phyloP scores from a whole-genome alignment of 2,888 invertebrate genomes.

The Metallyticus violacea region DNA sequence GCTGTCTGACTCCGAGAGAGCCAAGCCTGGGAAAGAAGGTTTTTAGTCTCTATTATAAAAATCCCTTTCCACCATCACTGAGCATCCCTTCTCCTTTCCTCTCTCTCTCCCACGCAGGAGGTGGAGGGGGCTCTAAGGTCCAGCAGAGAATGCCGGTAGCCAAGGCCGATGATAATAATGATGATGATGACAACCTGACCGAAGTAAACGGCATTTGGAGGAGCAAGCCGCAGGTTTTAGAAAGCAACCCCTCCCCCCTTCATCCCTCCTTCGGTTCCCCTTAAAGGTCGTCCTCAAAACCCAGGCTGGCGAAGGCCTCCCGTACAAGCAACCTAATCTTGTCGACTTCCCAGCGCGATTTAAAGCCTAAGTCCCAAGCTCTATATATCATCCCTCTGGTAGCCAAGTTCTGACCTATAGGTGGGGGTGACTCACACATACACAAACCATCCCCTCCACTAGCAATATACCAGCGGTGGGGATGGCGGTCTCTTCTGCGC shows the following conservation, averaged over 20 bases:
- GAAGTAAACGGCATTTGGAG: neutral
- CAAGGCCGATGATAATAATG: neutral
- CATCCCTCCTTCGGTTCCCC: neutral
- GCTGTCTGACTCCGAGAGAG: neutral
- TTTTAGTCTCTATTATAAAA: slow-evolving; percentile 35
- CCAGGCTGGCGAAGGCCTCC: slow-evolving; percentile 45
- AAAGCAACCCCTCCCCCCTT: neutral
- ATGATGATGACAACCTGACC: neutral
- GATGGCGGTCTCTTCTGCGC: neutral
- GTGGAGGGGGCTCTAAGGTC: slow-evolving; percentile 47
- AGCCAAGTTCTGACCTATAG: slow-evolving; percentile 18
- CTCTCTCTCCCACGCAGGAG: slow-evolving; percentile 13
- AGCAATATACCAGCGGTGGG: neutral
- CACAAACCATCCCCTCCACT: neutral
- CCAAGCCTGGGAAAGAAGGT: neutral
- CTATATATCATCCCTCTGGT: slow-evolving; percentile 64
- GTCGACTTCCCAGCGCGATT: slow-evolving; percentile 73
- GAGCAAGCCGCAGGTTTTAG: neutral
- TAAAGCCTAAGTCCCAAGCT: slow-evolving; percentile 69
- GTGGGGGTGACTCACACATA: neutral
- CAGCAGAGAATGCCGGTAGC: neutral
- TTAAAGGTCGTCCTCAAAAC: neutral
- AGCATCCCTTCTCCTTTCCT: neutral
- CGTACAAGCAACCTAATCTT: slow-evolving; percentile 59
- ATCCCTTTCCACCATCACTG: slow-evolving; percentile 28